phyloP scores from a whole-genome alignment of 2,113 vertebrate genomes.

The Lagopus muta region DNA sequence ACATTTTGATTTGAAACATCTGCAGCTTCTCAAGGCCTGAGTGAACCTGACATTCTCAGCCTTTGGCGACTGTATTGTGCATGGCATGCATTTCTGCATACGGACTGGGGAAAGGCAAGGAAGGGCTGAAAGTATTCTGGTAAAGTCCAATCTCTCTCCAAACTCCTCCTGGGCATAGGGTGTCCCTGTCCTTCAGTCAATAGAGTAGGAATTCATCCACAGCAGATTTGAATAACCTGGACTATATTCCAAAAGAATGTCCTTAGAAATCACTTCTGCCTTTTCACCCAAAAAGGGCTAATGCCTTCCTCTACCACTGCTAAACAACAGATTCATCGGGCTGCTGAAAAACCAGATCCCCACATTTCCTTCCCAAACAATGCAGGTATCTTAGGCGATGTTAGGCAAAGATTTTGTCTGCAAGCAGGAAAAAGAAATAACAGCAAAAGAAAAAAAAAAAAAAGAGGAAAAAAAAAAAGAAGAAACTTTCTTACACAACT shows the following conservation, averaged over 20 bases:
- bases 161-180: neutral
- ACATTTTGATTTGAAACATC: slow-evolving; percentile 79
- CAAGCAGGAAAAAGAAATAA: neutral
- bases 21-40: slow-evolving; percentile 75
- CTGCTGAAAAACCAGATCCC: neutral
- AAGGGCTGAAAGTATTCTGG: neutral
- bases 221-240: neutral
- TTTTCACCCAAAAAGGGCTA: neutral
- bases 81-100: neutral
- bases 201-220: neutral
- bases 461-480: neutral
- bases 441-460: neutral
- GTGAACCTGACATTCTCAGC: slow-evolving; percentile 72
- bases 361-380: neutral
- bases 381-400: neutral
- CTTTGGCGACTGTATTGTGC: slow-evolving; percentile 73
- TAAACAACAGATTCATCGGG: neutral
- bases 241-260: neutral
- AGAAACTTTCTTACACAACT: neutral
- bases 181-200: neutral
- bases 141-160: neutral
- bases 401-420: neutral
- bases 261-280: neutral
- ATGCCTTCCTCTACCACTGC: neutral
- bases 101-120: neutral